A percentile compares a stretch with the other conserved stretches of the same genome.
phyloP scores from a whole-genome alignment of 1,140 invertebrate genomes.

The Akabosia matsudoensis region DNA sequence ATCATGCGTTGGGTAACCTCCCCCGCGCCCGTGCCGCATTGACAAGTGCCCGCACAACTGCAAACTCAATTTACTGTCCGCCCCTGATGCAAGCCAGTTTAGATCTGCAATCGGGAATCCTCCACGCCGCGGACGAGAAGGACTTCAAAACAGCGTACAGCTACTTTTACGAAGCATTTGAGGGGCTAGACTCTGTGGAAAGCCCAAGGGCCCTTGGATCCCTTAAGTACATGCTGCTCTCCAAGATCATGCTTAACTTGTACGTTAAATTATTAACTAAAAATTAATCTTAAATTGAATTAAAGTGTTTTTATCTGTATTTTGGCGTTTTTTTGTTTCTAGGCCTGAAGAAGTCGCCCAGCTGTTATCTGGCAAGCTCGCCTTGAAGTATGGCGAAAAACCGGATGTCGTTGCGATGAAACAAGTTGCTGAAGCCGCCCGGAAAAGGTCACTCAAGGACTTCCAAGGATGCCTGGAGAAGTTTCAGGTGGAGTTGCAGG shows the following conservation, averaged over 20 bases:
- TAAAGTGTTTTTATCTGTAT: too few species aligned
- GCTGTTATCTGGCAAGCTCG: conserved; percentile 93
- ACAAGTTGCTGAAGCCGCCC: conserved; percentile 89
- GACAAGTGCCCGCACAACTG: conserved; percentile 96
- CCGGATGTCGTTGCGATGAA: conserved; percentile 95
- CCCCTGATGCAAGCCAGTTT: conserved; percentile 95
- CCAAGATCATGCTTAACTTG: conserved; percentile 95
- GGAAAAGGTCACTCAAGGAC: conserved; percentile 92
- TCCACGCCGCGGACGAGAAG: conserved; percentile 97
- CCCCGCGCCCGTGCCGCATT: conserved; percentile 94
- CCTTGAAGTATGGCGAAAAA: conserved; percentile 82
- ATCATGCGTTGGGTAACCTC: conserved; percentile 94
- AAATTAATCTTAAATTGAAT: too few species aligned
- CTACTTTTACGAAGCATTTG: conserved; percentile 99
- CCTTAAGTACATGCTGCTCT: conserved; percentile 97
- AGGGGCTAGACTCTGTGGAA: conserved; percentile 96
- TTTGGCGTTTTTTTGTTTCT: too few species aligned
- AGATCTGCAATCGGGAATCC: conserved; percentile 93
- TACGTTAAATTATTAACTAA: too few species aligned
- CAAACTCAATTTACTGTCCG: conserved; percentile 98
- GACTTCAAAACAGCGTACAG: conserved; percentile 99
- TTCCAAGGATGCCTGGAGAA: conserved; percentile 82
- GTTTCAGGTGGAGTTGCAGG: conserved; percentile 85
- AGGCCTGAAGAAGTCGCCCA: conserved; percentile 91
- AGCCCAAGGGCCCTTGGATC: conserved; percentile 85